Evolutionary conservation across 1,140 invertebrate species (phyloP), one percentile per base, ranked within the genome.

Genomic region (Drosophila sucinea): DNA sequence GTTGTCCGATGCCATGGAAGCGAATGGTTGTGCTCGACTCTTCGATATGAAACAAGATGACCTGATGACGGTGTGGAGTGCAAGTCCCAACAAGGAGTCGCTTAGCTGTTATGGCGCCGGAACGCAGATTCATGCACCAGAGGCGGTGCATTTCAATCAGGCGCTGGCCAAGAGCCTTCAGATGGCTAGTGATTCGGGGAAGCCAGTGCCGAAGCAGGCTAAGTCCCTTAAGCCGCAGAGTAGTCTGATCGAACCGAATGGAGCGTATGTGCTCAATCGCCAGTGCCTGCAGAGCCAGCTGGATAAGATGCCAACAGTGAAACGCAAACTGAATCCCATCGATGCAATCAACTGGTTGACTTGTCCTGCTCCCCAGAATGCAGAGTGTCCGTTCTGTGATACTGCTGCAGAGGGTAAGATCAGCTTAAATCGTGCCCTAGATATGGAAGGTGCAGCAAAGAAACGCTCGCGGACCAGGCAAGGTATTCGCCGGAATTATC

Each of bases 61-160:
- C 29, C 30, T 70, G 5, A 3, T 87, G n/a, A 65, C 66, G 1
- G 64, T 66, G 1, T 86, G 83, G 83, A 77, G 58, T 0, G 4
- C 38, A 4, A 72, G 29, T 67, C 73, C 72, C 1, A 32, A 65
- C 23, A 83, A 82, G 25, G 60, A 79, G 0, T 64, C 65, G 6
- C 60, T 87, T 0, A n/a, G 35, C 4, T 83, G 57, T 5, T 87
- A 87, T n/a, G 83, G 83, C 1, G 17, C 77, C 0, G 51, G 38
- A 3, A 27, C 58, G 0, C 32, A 4, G 1, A 44, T 30, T 8
- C n/a, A 17, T 1, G 4, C 7, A 11, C 67, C 63, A 5, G 40
- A 66, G 10, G 67, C 71, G 0, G 1, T 7, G 0, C 4, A 17
- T 1, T 85, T 82, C 27, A 66, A 71, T 29, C 11, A 44, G 6